phyloP scores from a whole-genome alignment of 2,888 invertebrate genomes.

The Teleogryllus oceanicus region DNA sequence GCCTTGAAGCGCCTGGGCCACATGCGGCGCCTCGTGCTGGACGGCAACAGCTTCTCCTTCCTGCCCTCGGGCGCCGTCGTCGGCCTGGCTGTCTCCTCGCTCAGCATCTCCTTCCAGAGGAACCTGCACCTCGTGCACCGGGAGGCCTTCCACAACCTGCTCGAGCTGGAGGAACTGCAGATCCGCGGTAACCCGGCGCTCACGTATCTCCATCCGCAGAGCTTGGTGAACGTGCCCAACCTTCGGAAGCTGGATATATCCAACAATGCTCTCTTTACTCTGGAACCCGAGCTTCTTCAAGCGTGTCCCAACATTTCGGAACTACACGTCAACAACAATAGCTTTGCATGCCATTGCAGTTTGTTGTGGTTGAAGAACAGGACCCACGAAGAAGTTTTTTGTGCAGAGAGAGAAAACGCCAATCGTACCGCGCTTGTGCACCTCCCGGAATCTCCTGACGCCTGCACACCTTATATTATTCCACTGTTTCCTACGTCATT shows the following conservation, averaged over 20 bases:
- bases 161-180: conserved; percentile 36
- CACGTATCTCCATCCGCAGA: conserved; percentile 38
- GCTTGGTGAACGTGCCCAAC: conserved; percentile 37
- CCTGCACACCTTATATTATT: conserved; percentile 40
- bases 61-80: conserved; percentile 36
- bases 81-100: conserved; percentile 35
- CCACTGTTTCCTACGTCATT: conserved; percentile 38
- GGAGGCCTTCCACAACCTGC: conserved; percentile 36
- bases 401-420: conserved; percentile 31
- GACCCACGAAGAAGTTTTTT: conserved; percentile 30
- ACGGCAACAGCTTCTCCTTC: conserved; percentile 37
- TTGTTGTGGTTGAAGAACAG: conserved; percentile 39
- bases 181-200: conserved; percentile 38
- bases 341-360: conserved; percentile 40
- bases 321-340: conserved; percentile 38
- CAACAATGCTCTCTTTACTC: conserved; percentile 37
- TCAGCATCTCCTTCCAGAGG: conserved; percentile 37
- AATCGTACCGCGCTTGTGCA: conserved; percentile 22
- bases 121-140: conserved; percentile 37
- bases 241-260: conserved; percentile 38
- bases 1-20: conserved; percentile 37
- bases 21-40: conserved; percentile 37
- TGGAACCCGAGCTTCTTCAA: conserved; percentile 37
- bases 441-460: conserved; percentile 28
- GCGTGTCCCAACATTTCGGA: conserved; percentile 31